phyloP scores from a whole-genome alignment of 2,888 invertebrate species.

The Sceliomorpha sp. region DNA sequence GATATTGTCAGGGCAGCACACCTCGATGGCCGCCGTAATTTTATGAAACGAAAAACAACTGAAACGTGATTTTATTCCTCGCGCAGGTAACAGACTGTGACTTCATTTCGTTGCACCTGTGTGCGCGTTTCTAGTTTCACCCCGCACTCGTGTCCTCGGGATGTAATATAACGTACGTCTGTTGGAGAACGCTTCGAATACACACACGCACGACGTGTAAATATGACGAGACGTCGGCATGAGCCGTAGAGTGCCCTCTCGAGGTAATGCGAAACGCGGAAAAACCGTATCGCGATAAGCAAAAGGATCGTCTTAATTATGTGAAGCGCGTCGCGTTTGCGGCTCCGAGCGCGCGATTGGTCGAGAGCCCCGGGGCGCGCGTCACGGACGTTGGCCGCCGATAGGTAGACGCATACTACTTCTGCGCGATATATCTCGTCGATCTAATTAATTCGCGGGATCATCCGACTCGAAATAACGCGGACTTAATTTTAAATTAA shows the following conservation, averaged over 20 bases:
- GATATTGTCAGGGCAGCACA: too few relatives aligned
- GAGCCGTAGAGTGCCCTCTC: slow-evolving; percentile 7
- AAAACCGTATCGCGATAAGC: slow-evolving; percentile 30
- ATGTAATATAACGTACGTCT: slow-evolving; percentile 17
- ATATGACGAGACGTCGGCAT: background rate
- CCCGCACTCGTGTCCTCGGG: background rate
- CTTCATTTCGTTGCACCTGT: too few relatives aligned
- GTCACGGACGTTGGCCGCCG: background rate
- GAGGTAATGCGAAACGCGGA: slow-evolving; percentile 27
- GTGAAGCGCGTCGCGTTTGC: slow-evolving; percentile 5
- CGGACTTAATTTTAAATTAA: slow-evolving; percentile 50
- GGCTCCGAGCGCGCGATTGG: slow-evolving; percentile 14
- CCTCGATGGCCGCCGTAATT: too few relatives aligned
- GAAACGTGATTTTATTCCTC: too few relatives aligned
- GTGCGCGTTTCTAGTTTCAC: background rate
- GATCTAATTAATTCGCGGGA: slow-evolving; percentile 45
- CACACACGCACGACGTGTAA: slow-evolving; percentile 2
- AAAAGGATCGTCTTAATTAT: slow-evolving; percentile 42
- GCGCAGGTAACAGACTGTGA: too few relatives aligned
- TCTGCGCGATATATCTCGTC: slow-evolving; percentile 23
- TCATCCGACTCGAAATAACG: slow-evolving; percentile 35
- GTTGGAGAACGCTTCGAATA: slow-evolving; percentile 20
- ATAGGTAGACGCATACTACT: background rate
- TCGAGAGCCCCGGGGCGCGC: background rate
- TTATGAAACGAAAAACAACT: too few relatives aligned